Evolutionary conservation across 2,888 invertebrate species (phyloP).

Genomic region (Euproctis similis): DNA sequence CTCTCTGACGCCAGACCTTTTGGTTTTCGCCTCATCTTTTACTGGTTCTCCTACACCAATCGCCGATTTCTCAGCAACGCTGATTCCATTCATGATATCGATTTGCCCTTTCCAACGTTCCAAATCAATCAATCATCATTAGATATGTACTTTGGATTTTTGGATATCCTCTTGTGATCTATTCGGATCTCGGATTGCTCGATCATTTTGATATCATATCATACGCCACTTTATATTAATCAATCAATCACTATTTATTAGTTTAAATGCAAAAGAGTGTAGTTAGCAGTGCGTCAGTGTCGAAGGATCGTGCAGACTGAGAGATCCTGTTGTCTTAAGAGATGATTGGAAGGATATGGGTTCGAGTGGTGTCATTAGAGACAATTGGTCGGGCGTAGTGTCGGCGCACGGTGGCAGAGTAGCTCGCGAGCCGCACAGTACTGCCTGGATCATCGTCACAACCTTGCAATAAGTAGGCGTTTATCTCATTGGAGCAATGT

Average conservation of each 20-base stretch:
- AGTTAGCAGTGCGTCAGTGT: constrained; percentile 28
- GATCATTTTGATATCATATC: constrained; percentile 22
- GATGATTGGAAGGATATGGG: constrained; percentile 68
- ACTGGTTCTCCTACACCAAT: constrained; percentile 34
- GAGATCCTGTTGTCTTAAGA: constrained; percentile 63
- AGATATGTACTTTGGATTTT: constrained; percentile 19
- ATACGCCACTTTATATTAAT: constrained; percentile 16
- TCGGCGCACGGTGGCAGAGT: constrained; percentile 46
- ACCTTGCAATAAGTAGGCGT: constrained; percentile 68
- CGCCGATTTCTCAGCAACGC: constrained; percentile 45
- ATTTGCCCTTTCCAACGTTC: constrained; percentile 27
- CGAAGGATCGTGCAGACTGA: constrained; percentile 47
- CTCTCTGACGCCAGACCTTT: constrained; percentile 44
- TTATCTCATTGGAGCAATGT: constrained; percentile 70
- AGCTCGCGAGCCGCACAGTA: constrained; percentile 47
- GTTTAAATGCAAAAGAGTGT: constrained; percentile 15
- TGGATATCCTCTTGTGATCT: constrained; percentile 15
- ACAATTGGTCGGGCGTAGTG: constrained; percentile 61
- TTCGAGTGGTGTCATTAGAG: constrained; percentile 67
- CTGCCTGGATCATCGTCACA: constrained; percentile 57
- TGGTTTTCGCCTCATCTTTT: constrained; percentile 45
- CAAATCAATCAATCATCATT: constrained; percentile 43
- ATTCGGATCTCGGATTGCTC: constrained; percentile 12
- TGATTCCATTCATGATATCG: constrained; percentile 63
- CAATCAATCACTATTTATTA: constrained; percentile 23